Evolutionary conservation across 2,888 invertebrate genomes (phyloP).

Genomic region (Drosophila formosana): DNA sequence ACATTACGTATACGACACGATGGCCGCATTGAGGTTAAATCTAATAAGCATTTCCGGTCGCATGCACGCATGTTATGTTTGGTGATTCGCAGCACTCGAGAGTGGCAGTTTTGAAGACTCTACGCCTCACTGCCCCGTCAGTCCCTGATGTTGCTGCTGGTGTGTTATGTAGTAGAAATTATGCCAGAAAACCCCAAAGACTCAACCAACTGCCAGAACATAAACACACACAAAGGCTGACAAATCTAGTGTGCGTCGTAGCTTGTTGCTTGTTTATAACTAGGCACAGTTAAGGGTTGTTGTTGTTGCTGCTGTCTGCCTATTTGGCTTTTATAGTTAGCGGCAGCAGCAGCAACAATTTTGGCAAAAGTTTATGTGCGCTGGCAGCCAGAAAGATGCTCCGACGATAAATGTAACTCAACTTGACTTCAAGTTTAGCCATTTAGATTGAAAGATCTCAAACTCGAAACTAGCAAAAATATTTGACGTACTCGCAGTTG

Average conservation of each 20-base stretch:
- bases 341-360: conserved; percentile 52
- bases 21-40: conserved; percentile 61
- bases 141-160: conserved; percentile 24
- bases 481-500: conserved; percentile 12
- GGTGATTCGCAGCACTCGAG: conserved; percentile 66
- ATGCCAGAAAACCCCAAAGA: conserved; percentile 52
- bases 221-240: conserved; percentile 29
- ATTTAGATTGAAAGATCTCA: conserved; percentile 68
- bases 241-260: conserved; percentile 32
- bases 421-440: conserved; percentile 63
- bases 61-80: conserved; percentile 73
- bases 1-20: conserved; percentile 65
- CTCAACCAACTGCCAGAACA: conserved; percentile 49
- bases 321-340: conserved; percentile 62
- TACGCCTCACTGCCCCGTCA: not conserved
- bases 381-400: conserved; percentile 56
- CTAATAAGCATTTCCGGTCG: conserved; percentile 70
- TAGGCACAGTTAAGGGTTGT: conserved; percentile 47
- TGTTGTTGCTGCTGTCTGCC: conserved; percentile 17
- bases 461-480: conserved; percentile 36
- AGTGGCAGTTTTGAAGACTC: conserved; percentile 49
- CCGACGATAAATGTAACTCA: conserved; percentile 63
- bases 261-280: conserved; percentile 59
- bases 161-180: conserved; percentile 71
- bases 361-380: conserved; percentile 62